Conservation (phyloP, 2,113 vertebrate species). For the Lophochroa leadbeateri region DNA sequence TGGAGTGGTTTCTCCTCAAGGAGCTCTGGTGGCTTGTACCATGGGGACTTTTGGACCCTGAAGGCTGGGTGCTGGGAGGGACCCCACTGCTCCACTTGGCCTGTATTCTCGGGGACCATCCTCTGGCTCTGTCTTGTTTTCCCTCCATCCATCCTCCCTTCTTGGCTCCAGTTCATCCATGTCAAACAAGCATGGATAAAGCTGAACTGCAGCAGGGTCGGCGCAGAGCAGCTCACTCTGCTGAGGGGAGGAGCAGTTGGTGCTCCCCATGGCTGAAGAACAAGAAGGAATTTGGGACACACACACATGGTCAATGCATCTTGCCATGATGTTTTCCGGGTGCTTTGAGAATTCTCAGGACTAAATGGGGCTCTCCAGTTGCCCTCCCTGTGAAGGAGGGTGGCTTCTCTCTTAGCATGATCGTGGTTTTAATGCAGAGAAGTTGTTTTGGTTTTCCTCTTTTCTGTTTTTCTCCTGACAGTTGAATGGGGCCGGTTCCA, state of each 20-base stretch:
- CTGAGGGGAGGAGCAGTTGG: not conserved
- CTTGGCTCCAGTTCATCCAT: not conserved
- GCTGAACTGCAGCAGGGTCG: not conserved
- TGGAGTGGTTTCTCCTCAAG: not conserved
- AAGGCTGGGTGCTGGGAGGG: not conserved
- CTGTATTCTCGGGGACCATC: accelerated
- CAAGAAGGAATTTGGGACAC: not conserved
- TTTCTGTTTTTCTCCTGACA: not conserved
- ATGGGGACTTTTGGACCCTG: accelerated
- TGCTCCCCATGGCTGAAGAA: not conserved
- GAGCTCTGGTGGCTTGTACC: not conserved
- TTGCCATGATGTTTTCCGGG: not conserved
- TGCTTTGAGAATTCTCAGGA: not conserved
- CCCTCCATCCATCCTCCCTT: accelerated
- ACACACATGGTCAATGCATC: not conserved
- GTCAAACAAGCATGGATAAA: not conserved
- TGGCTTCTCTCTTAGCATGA: not conserved
- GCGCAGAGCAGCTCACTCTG: accelerated
- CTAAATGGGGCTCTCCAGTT: not conserved
- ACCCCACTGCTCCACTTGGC: not conserved
- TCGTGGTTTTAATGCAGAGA: not conserved
- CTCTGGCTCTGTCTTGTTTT: not conserved
- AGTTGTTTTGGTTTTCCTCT: not conserved
- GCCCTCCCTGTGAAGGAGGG: not conserved
- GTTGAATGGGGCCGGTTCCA: not conserved